A percentile compares a stretch with the other conserved stretches of the same genome.
Conservation (phyloP, 2,797 vertebrate species). For the Tenualosa thibaudeaui region DNA sequence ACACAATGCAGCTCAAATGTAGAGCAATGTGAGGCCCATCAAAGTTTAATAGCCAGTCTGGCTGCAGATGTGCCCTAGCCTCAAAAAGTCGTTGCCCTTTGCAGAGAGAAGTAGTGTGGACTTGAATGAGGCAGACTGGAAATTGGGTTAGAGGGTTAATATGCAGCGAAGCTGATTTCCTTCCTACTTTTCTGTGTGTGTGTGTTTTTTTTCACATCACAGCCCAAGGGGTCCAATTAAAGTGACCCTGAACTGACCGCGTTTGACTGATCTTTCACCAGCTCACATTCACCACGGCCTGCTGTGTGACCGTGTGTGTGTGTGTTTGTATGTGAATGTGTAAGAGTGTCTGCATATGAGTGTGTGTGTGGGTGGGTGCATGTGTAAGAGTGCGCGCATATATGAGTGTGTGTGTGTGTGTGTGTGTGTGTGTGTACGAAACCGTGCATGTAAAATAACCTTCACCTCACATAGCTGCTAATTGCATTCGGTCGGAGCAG, state of each 20-base stretch:
- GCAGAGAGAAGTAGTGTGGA: neutral
- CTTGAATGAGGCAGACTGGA: constrained; percentile 56
- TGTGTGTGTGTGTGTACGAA: neutral
- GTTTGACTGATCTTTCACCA: constrained; percentile 65
- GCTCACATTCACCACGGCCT: constrained; percentile 24
- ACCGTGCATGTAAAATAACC: neutral
- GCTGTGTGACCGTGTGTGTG: neutral
- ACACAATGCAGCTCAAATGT: constrained; percentile 2
- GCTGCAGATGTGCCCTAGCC: neutral
- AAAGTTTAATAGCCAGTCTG: neutral
- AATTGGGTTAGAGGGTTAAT: constrained; percentile 63
- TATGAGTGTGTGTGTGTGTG: neutral
- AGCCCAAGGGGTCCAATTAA: constrained; percentile 64
- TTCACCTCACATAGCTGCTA: neutral
- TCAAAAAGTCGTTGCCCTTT: neutral
- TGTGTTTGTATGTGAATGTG: neutral
- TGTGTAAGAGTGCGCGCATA: neutral
- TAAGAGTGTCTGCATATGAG: neutral
- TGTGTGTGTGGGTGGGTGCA: neutral
- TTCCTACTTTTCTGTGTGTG: constrained; percentile 5
- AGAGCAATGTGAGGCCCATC: neutral
- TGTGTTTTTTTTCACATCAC: constrained; percentile 37
- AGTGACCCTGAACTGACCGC: constrained; percentile 60
- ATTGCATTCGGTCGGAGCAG: neutral
- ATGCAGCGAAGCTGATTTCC: constrained; percentile 52